Evolutionary conservation across 2,888 invertebrate genomes (phyloP), one percentile per base, ranked within the genome.

Genomic region (Romanomermis culicivorax): DNA sequence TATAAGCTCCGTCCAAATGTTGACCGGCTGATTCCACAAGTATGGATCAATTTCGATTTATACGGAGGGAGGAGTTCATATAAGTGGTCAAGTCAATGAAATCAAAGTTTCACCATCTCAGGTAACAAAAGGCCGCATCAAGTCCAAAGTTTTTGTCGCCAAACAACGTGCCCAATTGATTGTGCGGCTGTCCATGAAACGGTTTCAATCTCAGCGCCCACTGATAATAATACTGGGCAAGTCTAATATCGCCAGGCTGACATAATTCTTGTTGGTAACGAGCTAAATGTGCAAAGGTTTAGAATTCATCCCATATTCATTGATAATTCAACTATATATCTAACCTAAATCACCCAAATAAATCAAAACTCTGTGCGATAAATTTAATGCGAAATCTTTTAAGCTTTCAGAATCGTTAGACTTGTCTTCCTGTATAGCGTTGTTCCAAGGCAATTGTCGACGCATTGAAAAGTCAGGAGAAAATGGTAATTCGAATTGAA

Each of bases 91-190:
- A n/a, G n/a, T n/a, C n/a, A n/a, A n/a, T n/a, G n/a, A n/a, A n/a
- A n/a, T n/a, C n/a, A n/a, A 42, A 24, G 29, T 51, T 77, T 58
- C 80, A 74, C 68, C 89, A 87, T 71, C 86, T 79, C 62, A 89
- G 79, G 67, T 89, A 91, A 70, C 84, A 82, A 69, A 85, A 87
- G 23, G 82, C 82, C 0, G 88, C 85, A 70, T 88, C 85, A 57
- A 88, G 74, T 64, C 82, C 82, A 68, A 81, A 80, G 70, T 85
- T 85, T 65, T 77, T 79, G 52, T 78, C 80, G 61, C 82, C 80
- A 57, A 80, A 80, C 53, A 93, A 71, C 23, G 87, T 89, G 1
- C 88, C 91, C 61, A 93, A 75, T 72, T 91, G 91, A 73, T 93
- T 91, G 68, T 85, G 83, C 1, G 91, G 86, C 82, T 87, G 85